Evolutionary conservation across 1,140 invertebrate species (phyloP), one percentile per base, ranked within the genome.

Genomic region (Drosophila ogumai): DNA sequence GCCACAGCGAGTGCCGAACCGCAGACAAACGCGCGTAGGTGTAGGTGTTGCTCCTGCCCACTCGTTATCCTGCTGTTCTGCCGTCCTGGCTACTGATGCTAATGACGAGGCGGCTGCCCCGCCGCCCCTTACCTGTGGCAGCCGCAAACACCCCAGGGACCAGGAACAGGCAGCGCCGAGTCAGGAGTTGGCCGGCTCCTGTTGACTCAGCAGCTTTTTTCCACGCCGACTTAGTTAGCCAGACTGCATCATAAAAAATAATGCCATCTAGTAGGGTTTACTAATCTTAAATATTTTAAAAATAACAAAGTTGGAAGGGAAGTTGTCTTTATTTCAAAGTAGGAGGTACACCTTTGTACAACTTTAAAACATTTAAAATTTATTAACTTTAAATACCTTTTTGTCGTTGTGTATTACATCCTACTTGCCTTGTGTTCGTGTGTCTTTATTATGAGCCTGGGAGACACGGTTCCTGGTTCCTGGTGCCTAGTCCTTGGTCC

Each of bases 21-120:
- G 77, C 84, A 90, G 85, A 85, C 84, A 88, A 85, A 90, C 85
- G 77, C 85, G 77, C 81, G 73, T 85, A 68, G 80, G 81, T 78
- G 80, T 75, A 58, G 56, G 61, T 43, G 54, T 34, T 63, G 56
- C 43, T 60, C 25, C 60, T 64, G 28, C 31, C 50, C 36, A n/a
- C 34, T 34, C 13, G 54, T 55, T 57, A 58, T 36, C 46, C 75
- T 47, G 43, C 56, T 38, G 34, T 22, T 44, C 55, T 15, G 31
- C 41, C n/a, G 22, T 31, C 36, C 65, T 19, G 59, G 66, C 68
- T 79, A 55, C 60, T 79, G 77, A 85, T 90, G 85, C 81, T 88
- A 88, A 88, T 90, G 85, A 90, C 82, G 85, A 85, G 77, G 79
- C 64, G 52, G 44, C 36, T 28, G 63, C 34, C 52, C 50, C 25